Conservation (phyloP, 2,113 vertebrate species). For the Prietella phreatophila region DNA sequence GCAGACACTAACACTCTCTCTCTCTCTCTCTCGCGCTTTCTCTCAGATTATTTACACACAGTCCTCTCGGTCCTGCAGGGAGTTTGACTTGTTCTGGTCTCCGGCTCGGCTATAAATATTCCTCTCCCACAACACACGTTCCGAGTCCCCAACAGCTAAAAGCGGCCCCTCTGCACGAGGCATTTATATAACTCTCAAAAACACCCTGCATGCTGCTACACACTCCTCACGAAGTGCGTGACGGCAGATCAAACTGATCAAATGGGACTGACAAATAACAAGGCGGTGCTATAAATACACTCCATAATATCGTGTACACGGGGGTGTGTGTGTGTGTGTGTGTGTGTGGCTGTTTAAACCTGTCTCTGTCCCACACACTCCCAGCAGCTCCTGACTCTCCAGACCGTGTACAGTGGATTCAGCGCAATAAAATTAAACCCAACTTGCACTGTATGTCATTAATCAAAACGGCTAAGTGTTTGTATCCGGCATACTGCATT, state of each 20-base stretch:
- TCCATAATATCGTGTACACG: neutral
- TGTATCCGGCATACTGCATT: neutral
- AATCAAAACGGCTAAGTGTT: neutral
- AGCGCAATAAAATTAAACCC: neutral
- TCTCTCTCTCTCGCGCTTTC: neutral
- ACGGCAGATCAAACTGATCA: constrained; percentile 31
- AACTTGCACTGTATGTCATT: neutral
- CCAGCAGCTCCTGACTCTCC: neutral
- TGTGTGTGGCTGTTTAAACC: neutral
- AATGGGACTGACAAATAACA: constrained; percentile 7
- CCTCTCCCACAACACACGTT: constrained; percentile 21
- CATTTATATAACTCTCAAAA: constrained; percentile 30
- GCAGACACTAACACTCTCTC: constrained; percentile 16
- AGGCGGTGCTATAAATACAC: constrained; percentile 17
- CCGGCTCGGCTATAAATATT: constrained; percentile 34
- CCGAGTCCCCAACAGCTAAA: constrained; percentile 30
- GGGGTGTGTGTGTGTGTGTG: neutral
- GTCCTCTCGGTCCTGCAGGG: constrained; percentile 31
- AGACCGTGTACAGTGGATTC: neutral
- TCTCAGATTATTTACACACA: constrained; percentile 32
- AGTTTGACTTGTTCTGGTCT: constrained; percentile 36
- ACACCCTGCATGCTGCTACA: neutral
- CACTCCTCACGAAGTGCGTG: neutral
- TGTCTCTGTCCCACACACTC: neutral
- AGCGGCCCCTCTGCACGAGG: neutral